Evolutionary conservation across 1,140 invertebrate species (phyloP), one percentile per base, ranked within the genome.

Genomic region (Holotrichia oblita): DNA sequence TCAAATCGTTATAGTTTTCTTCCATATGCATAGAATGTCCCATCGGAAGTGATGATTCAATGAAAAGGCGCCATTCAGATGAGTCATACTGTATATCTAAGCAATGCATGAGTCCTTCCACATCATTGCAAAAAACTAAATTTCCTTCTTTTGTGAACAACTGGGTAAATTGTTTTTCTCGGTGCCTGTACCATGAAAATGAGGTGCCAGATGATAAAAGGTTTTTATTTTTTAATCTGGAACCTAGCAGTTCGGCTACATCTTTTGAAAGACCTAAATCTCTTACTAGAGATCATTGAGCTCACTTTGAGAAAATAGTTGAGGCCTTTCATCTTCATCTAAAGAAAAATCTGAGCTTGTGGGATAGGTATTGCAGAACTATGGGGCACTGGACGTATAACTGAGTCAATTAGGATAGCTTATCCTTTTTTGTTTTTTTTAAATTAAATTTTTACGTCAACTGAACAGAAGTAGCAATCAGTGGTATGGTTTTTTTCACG

Each of bases 31-130:
- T 79, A 40, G 82, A 81, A 59, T 85, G 81, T 75, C 76, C 83
- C 0, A 86, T 40, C 14, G 83, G 83, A 79, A 87, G 80, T 81
- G 81, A 83, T 55, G 77, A 79, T 75, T 85, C 80, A 73, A 85
- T 84, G 64, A 85, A 85, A 73, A 83, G 27, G 34, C 80, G 81
- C 79, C 83, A 84, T 78, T 83, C 61, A 41, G 22, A 64, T 69
- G 41, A 76, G 6, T n/a, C 74, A 80, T 69, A 83, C 20, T 76
- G 22, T 40, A 84, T 82, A 48, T 72, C 8, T 2, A 64, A 85
- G 82, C 74, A 85, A 22, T 69, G 41, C 78, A 20, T 48, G 44
- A 40, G 84, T 73, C 81, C 82, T 77, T 40, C 77, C 61, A 76
- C 83, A 85, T 48, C 44, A 48, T 48, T 48, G n/a, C 44, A 48